Percentiles rank a stretch among this genome's conserved stretches.
Conservation (phyloP, 2,113 vertebrate species). For the Eupsittula cactorum region DNA sequence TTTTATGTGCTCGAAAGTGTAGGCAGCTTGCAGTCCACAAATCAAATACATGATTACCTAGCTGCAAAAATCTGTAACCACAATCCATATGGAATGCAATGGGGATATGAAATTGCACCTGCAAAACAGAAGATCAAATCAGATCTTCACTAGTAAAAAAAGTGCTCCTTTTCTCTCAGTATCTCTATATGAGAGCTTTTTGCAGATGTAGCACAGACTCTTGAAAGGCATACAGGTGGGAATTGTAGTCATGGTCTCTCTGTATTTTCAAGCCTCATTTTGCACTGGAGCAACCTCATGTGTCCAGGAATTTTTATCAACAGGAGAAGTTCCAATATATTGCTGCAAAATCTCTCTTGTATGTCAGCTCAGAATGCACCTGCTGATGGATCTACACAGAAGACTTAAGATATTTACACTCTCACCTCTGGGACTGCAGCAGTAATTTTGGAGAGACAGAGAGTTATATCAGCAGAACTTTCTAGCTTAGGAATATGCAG, state of each 20-base stretch:
- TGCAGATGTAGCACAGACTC: background rate
- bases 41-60: background rate
- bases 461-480: background rate
- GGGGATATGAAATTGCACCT: background rate
- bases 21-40: background rate
- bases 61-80: background rate
- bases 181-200: background rate
- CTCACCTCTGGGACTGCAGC: background rate
- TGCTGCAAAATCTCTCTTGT: background rate
- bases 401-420: constrained; percentile 21
- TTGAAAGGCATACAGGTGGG: background rate
- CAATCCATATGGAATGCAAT: background rate
- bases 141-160: background rate
- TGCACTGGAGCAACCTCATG: background rate
- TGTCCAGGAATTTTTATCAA: background rate
- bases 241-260: background rate
- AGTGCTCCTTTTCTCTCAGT: background rate
- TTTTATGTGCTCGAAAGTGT: background rate
- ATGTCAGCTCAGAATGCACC: background rate
- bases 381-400: constrained; percentile 37
- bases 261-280: background rate
- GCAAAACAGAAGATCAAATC: background rate
- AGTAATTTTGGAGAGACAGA: constrained; percentile 28
- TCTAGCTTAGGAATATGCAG: background rate
- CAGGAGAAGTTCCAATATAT: background rate